Conservation (phyloP, 1,140 invertebrate genomes). For the Agrypnia vestita region DNA sequence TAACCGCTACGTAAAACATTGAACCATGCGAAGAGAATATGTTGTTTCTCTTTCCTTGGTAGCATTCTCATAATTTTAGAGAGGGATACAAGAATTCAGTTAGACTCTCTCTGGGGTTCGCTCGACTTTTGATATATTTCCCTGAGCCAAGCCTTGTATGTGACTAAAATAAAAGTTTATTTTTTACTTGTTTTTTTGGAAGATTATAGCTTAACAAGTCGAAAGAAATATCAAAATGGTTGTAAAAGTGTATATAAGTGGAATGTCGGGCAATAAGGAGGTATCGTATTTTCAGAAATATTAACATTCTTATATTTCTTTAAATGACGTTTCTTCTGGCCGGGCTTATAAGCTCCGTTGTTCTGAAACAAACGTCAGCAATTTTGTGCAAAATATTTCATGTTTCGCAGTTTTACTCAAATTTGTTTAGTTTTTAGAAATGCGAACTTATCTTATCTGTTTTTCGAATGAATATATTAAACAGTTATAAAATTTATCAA, state of each 20-base stretch:
- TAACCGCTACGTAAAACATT: constrained; percentile 32
- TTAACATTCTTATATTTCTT: constrained; percentile 26
- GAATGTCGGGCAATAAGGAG: constrained; percentile 93
- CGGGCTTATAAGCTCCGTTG: constrained; percentile 36
- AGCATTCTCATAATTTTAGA: background rate
- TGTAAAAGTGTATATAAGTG: constrained; percentile 91
- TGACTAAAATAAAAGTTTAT: constrained; percentile 56
- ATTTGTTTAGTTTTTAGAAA: background rate
- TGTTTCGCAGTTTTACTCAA: constrained; percentile 33
- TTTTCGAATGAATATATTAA: too few relatives aligned
- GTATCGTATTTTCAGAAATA: constrained; percentile 67
- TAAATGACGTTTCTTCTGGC: constrained; percentile 52
- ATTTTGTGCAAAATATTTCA: constrained; percentile 38
- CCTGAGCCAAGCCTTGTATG: constrained; percentile 52
- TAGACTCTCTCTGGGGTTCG: background rate
- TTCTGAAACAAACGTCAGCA: constrained; percentile 51
- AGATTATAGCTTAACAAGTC: constrained; percentile 36
- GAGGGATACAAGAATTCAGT: constrained; percentile 11
- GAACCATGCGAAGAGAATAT: too few relatives aligned
- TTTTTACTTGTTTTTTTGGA: constrained; percentile 54
- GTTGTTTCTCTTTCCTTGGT: background rate
- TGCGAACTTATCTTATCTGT: too few relatives aligned
- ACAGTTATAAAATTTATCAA: too few relatives aligned
- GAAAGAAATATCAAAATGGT: constrained; percentile 76
- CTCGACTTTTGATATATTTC: constrained; percentile 17